phyloP scores from a whole-genome alignment of 2,113 vertebrate species.

The Rynchops niger region DNA sequence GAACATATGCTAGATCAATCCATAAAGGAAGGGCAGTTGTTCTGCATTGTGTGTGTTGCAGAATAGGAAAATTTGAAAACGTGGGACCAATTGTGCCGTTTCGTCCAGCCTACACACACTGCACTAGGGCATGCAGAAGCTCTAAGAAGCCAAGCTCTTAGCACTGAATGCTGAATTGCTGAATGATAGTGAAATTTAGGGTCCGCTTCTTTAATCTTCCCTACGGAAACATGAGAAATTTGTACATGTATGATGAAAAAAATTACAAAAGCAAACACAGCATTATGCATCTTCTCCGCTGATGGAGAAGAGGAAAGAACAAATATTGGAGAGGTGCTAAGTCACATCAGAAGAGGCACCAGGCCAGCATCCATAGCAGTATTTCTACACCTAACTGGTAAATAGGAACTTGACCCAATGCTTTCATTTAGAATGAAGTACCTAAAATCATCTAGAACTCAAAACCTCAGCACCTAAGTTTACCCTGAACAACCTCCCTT shows the following conservation, averaged over 20 bases:
- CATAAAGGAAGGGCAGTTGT: neutral
- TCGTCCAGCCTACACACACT: neutral
- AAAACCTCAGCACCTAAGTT: neutral
- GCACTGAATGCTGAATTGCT: neutral
- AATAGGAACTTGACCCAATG: neutral
- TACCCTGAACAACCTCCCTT: neutral
- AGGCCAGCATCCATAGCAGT: neutral
- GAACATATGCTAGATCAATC: neutral
- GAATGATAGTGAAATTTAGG: neutral
- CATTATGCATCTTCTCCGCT: neutral
- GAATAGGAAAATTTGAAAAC: neutral
- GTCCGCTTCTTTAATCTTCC: neutral
- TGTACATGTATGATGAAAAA: neutral
- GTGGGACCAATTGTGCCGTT: neutral
- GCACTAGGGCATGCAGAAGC: neutral
- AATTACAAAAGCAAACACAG: neutral
- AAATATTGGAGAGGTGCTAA: neutral
- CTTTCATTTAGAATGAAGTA: neutral
- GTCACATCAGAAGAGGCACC: neutral
- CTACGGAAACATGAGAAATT: neutral
- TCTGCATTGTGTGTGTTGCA: neutral
- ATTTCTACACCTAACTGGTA: neutral
- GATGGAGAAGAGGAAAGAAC: neutral
- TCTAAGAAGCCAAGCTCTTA: neutral
- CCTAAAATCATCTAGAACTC: neutral